A percentile compares a stretch with the other conserved stretches of the same genome.
Conservation (phyloP, 1,140 invertebrate genomes). For the Lepidostoma basale region DNA sequence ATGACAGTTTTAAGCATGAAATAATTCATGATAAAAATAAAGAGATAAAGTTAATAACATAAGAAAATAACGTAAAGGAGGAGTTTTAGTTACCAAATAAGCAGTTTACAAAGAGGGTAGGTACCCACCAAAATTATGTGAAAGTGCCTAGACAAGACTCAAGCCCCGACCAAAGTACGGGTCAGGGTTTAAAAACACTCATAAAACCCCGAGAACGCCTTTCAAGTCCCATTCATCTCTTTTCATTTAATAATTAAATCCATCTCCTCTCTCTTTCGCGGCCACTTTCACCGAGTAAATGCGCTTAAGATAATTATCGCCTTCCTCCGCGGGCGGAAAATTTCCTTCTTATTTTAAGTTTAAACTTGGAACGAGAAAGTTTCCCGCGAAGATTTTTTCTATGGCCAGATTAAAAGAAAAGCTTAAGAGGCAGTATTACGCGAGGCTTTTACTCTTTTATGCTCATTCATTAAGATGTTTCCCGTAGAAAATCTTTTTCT, state of each 20-base stretch:
- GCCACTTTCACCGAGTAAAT: not conserved
- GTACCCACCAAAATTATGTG: too few relatives aligned
- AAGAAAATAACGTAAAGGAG: too few relatives aligned
- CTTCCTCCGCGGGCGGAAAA: slow-evolving; percentile 10
- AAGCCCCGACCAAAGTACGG: slow-evolving; percentile 10
- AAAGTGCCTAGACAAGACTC: too few relatives aligned
- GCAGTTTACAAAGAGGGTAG: too few relatives aligned
- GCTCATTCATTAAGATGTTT: slow-evolving; percentile 32
- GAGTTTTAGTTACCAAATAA: too few relatives aligned
- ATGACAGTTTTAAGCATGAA: too few relatives aligned
- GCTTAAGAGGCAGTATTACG: slow-evolving; percentile 24
- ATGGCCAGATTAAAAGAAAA: slow-evolving; percentile 36
- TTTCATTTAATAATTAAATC: slow-evolving; percentile 45
- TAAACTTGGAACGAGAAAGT: slow-evolving; percentile 44
- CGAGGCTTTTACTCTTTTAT: slow-evolving; percentile 38
- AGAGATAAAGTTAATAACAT: too few relatives aligned
- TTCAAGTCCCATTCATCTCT: slow-evolving; percentile 33
- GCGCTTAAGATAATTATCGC: slow-evolving; percentile 43
- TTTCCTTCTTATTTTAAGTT: slow-evolving; percentile 43
- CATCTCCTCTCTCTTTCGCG: slow-evolving; percentile 12
- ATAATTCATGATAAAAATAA: too few relatives aligned
- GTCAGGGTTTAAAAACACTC: slow-evolving; percentile 36
- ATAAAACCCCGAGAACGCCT: slow-evolving; percentile 27
- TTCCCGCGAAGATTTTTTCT: slow-evolving; percentile 36
- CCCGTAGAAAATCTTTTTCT: slow-evolving; percentile 1